Conservation (phyloP, 1,140 invertebrate species). For the Phocides pigmalion region DNA sequence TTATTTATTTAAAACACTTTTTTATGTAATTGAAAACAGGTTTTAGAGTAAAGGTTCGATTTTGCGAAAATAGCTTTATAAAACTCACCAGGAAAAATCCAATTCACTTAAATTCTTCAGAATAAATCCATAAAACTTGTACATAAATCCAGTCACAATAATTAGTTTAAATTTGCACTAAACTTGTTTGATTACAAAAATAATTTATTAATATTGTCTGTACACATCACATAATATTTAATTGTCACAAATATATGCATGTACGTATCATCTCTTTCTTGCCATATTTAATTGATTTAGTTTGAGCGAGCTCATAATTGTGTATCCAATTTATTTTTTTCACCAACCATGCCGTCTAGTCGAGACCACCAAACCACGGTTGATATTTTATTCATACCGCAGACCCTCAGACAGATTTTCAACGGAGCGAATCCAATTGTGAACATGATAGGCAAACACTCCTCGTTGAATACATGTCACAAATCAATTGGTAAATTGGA, state of each 20-base stretch:
- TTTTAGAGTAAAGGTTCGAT: too few species aligned
- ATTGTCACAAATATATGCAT: slow-evolving; percentile 37
- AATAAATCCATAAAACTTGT: slow-evolving; percentile 35
- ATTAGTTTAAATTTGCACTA: slow-evolving; percentile 4
- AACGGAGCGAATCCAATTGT: slow-evolving; percentile 74
- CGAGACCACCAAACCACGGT: slow-evolving; percentile 60
- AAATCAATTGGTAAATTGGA: slow-evolving; percentile 65
- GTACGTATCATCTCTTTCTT: slow-evolving; percentile 69
- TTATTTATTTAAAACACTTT: too few species aligned
- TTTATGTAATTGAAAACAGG: too few species aligned
- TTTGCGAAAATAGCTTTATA: neutral
- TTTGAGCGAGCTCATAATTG: slow-evolving; percentile 50
- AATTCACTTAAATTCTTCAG: slow-evolving; percentile 33
- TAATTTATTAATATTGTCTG: slow-evolving; percentile 35
- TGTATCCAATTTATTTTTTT: slow-evolving; percentile 60
- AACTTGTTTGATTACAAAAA: slow-evolving; percentile 24
- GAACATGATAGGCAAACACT: slow-evolving; percentile 70
- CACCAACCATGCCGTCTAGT: slow-evolving; percentile 56
- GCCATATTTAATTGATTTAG: slow-evolving; percentile 61
- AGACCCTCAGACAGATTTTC: slow-evolving; percentile 66
- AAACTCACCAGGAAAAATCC: slow-evolving; percentile 31
- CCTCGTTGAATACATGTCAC: slow-evolving; percentile 62
- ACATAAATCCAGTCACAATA: slow-evolving; percentile 18
- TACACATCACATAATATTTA: slow-evolving; percentile 47
- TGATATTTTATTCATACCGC: slow-evolving; percentile 74